Evolutionary conservation across 2,797 vertebrate species (phyloP), one percentile per base, ranked within the genome.

Genomic region (Stomatorhinus walkeri): DNA sequence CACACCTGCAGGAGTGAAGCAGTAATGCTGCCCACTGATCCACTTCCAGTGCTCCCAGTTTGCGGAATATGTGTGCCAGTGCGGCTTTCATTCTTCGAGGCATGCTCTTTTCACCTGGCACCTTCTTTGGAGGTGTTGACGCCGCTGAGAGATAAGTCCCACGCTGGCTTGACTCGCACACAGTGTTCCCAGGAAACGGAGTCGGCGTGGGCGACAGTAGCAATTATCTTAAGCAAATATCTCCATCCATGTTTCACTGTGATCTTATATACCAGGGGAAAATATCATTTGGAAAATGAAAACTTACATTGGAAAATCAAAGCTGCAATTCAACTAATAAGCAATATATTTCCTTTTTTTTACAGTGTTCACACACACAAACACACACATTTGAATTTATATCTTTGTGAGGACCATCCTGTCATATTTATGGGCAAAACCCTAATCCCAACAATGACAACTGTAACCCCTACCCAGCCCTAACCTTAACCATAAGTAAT

Each of bases 1-100:
- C 64, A 32, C 28, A 36, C 64, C 24, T 5, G 28, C 28, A 72
- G 64, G 64, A 14, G 64, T 72, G 64, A 72, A 32, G 28, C 28
- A 68, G 4, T 14, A 68, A 4, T 32, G 64, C 10, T 68, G 10
- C 28, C 28, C 64, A 32, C 10, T 5, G 64, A 68, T 32, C 10
- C 64, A 68, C 61, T 12, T 10, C 24, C 61, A 68, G 61, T 28
- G 4, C 24, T 68, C 64, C 64, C 64, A 68, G 64, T 68, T 32
- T 32, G 64, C 10, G 2, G 64, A 28, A 32, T 12, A 14, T 14
- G 24, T 32, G 64, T 94, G 95, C 95, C 95, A 95, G 95, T 96
- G 95, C 93, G 93, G 92, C 90, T 92, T 95, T 95, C 95, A 91
- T 95, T 90, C 90, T 95, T 95, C 95, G 95, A 96, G 95, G 95